Conservation (phyloP, 2,797 vertebrate genomes). For the Hyperoplus immaculatus region DNA sequence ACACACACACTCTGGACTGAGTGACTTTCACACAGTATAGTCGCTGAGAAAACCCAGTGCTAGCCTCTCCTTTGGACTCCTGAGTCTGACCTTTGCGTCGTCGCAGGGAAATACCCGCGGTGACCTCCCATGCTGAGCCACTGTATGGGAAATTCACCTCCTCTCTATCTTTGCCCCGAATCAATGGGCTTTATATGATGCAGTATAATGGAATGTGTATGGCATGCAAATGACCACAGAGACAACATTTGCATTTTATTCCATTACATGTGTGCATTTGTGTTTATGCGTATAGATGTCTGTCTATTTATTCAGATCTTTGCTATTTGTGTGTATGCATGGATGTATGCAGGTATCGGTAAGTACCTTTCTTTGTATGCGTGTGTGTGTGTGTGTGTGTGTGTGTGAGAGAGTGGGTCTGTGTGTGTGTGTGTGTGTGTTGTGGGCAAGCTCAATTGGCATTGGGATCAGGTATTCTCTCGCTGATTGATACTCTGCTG, state of each 20-base stretch:
- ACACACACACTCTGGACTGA: conserved; percentile 9
- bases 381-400: conserved; percentile 1
- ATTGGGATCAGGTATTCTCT: conserved; percentile 74
- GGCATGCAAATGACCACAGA: conserved; percentile 58
- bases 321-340: conserved; percentile 3
- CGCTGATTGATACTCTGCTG: conserved; percentile 57
- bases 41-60: conserved; percentile 23
- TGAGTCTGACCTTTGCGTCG: conserved; percentile 65
- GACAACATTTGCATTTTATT: conserved; percentile 60
- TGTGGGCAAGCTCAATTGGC: conserved; percentile 45
- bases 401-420: conserved; percentile 3
- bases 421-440: conserved; percentile 27
- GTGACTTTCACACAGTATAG: conserved; percentile 17
- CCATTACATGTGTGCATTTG: conserved; percentile 38
- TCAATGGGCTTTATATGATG: conserved; percentile 48
- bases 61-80: conserved; percentile 22
- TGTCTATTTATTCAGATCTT: conserved; percentile 33
- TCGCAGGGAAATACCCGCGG: conserved; percentile 48
- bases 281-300: conserved; percentile 56
- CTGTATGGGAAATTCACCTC: conserved; percentile 51
- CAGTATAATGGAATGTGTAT: conserved; percentile 28
- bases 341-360: background rate
- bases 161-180: conserved; percentile 24
- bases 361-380: background rate
- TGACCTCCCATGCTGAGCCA: conserved; percentile 52